Conservation (phyloP, 2,113 vertebrate genomes). For the Sphaerodactylus townsendi region DNA sequence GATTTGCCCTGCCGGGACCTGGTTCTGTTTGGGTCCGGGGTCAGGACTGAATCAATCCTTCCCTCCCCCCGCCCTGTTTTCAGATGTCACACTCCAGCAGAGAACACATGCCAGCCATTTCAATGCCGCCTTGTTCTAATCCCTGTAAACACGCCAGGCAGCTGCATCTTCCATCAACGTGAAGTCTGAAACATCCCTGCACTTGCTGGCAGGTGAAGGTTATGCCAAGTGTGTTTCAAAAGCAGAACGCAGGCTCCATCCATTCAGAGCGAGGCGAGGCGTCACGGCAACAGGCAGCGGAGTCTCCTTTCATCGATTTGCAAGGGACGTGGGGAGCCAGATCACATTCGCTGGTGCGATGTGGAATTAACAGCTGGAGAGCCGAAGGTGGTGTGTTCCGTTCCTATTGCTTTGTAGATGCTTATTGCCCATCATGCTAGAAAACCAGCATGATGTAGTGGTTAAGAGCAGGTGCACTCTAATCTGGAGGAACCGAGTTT, state of each 20-base stretch:
- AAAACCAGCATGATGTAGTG: too few relatives aligned
- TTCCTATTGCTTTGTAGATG: neutral
- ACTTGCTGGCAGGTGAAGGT: neutral
- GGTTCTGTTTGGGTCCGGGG: neutral
- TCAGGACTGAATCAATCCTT: accelerated
- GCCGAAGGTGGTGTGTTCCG: neutral
- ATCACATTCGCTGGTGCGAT: neutral
- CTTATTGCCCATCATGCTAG: too few relatives aligned
- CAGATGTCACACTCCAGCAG: neutral
- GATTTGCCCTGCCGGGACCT: neutral
- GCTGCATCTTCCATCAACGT: neutral
- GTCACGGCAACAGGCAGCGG: neutral
- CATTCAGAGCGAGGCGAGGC: neutral
- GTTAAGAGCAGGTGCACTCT: too few relatives aligned
- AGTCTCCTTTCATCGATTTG: neutral
- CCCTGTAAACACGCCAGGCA: neutral
- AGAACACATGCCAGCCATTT: neutral
- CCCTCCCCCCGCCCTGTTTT: neutral
- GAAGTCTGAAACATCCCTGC: neutral
- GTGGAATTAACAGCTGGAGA: neutral
- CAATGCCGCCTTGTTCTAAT: neutral
- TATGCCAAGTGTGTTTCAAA: neutral
- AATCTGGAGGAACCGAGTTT: too few relatives aligned
- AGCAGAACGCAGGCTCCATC: neutral
- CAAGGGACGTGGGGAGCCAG: neutral